A percentile compares a stretch with the other conserved stretches of the same genome.
These are phyloP conservation scores for Hylaeus anthracinus DNA, from an alignment of 1,140 invertebrate species.

Conservation along the genomic window DNA sequence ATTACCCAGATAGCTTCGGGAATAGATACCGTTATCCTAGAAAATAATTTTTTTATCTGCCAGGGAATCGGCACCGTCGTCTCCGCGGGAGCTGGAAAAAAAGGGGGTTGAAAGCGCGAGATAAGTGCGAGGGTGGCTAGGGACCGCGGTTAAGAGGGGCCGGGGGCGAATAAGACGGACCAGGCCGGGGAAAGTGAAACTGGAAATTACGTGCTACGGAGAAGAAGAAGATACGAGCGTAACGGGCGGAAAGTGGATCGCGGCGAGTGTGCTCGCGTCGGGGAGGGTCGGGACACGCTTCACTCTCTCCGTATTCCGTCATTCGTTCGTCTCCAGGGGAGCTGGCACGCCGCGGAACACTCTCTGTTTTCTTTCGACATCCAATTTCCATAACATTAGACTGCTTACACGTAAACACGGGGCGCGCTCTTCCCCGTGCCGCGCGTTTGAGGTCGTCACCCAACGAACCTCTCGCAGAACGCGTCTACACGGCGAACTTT, in stretches of 20 bases:
- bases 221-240: conserved; percentile 14
- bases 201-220: conserved; percentile 17
- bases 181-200: conserved; percentile 16
- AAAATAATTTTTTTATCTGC: too few relatives aligned
- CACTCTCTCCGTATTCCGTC: conserved; percentile 15
- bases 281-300: background rate
- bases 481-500: background rate
- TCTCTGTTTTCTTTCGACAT: conserved; percentile 75
- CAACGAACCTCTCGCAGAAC: conserved; percentile 41
- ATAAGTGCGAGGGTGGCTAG: conserved; percentile 15
- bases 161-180: background rate
- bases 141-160: conserved; percentile 27
- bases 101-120: background rate
- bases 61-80: too few relatives aligned
- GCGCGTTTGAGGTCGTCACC: conserved; percentile 41
- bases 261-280: background rate
- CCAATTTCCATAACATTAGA: conserved; percentile 79
- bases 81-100: too few relatives aligned
- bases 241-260: conserved; percentile 33
- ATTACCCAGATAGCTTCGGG: too few relatives aligned
- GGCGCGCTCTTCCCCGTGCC: conserved; percentile 14
- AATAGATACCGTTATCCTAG: too few relatives aligned
- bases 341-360: conserved; percentile 15
- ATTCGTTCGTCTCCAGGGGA: conserved; percentile 42
- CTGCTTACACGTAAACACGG: conserved; percentile 66